Conservation (phyloP, 2,797 vertebrate species). For the Tragelaphus eurycerus region DNA sequence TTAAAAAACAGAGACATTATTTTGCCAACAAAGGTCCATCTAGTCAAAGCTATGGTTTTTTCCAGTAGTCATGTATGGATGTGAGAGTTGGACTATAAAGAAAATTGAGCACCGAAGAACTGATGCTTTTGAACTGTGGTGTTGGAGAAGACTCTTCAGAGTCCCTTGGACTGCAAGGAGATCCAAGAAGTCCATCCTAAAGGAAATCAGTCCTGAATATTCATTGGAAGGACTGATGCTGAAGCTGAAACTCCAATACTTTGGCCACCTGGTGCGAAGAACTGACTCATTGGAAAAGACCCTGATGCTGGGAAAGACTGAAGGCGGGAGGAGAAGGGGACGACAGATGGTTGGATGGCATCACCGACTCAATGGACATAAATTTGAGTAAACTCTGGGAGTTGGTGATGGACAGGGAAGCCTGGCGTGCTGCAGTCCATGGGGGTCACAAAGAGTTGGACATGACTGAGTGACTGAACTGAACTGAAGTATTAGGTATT, state of each 20-base stretch:
- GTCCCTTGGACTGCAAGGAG: not conserved
- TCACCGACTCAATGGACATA: not conserved
- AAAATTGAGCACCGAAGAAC: not conserved
- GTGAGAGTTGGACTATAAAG: not conserved
- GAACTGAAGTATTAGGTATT: not conserved
- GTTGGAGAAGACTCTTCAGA: not conserved
- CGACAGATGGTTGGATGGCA: not conserved
- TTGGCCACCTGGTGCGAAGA: not conserved
- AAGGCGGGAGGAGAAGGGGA: not conserved
- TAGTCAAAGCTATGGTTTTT: not conserved
- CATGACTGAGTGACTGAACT: not conserved
- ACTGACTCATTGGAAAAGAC: not conserved
- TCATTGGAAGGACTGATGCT: not conserved
- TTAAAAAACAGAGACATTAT: not conserved
- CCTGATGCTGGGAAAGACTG: not conserved
- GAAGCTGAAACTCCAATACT: not conserved
- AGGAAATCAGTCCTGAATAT: not conserved
- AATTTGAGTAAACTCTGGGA: not conserved
- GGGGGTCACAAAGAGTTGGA: not conserved
- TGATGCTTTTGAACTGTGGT: not conserved
- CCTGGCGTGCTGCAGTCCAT: fast-evolving
- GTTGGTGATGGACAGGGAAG: not conserved
- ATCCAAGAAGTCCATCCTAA: not conserved
- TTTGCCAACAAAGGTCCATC: not conserved
- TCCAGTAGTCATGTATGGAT: not conserved